Conservation (phyloP, 2,888 invertebrate genomes). For the Galerucella nymphaeae region DNA sequence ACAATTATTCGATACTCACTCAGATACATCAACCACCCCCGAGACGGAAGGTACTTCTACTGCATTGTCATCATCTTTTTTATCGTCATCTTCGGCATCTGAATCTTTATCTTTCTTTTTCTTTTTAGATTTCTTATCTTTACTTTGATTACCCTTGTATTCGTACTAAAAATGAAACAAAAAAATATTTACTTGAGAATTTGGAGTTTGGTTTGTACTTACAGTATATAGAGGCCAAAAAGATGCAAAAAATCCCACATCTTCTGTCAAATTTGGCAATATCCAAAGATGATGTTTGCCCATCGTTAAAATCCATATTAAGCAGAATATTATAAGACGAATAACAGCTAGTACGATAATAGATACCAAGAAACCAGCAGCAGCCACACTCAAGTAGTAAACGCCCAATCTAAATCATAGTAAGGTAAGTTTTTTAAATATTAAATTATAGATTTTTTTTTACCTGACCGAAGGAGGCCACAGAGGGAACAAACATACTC, state of each 20-base stretch:
- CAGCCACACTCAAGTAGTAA: slow-evolving; percentile 95
- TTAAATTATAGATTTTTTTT: slow-evolving; percentile 28
- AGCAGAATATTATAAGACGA: slow-evolving; percentile 89
- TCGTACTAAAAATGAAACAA: slow-evolving; percentile 74
- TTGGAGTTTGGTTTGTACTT: slow-evolving; percentile 1
- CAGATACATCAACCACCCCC: slow-evolving; percentile 33
- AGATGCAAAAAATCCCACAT: slow-evolving; percentile 98
- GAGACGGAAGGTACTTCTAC: slow-evolving; percentile 28
- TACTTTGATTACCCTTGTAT: slow-evolving; percentile 76
- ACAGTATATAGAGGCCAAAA: slow-evolving; percentile 85
- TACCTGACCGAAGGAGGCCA: slow-evolving; percentile 95
- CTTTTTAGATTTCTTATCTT: slow-evolving; percentile 73
- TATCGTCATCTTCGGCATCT: slow-evolving; percentile 71
- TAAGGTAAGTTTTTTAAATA: too few species aligned
- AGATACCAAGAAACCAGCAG: slow-evolving; percentile 93
- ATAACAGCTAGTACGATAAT: slow-evolving; percentile 91
- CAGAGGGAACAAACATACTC: slow-evolving; percentile 97
- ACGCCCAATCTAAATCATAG: slow-evolving; percentile 80
- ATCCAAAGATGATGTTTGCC: slow-evolving; percentile 97
- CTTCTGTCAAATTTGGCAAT: slow-evolving; percentile 98
- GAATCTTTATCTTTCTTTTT: slow-evolving; percentile 85
- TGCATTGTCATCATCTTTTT: slow-evolving; percentile 42
- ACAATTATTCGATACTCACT: slow-evolving; percentile 32
- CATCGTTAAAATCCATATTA: slow-evolving; percentile 88
- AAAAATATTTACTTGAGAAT: background rate